Percentiles rank a stretch among this genome's conserved stretches.
These are phyloP conservation scores for Echinops telfairi DNA, from an alignment of 2,113 vertebrate genomes.

Conservation along the genomic window DNA sequence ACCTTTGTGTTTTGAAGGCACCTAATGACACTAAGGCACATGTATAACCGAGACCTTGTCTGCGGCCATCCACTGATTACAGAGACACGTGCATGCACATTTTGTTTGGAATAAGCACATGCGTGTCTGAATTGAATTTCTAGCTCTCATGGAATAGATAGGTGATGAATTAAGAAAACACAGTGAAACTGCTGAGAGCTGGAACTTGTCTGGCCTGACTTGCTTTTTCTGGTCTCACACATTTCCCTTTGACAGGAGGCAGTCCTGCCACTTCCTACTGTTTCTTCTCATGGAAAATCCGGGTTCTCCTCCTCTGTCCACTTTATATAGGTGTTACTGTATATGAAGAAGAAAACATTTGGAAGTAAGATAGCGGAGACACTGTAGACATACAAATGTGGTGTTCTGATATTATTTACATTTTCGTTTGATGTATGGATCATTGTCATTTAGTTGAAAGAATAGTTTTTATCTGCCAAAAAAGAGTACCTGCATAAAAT, in stretches of 20 bases:
- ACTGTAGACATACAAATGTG: slow-evolving; percentile 22
- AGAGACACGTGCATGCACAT: too few species aligned
- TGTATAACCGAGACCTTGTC: too few species aligned
- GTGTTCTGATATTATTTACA: background rate
- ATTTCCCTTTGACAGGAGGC: background rate
- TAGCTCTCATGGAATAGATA: background rate
- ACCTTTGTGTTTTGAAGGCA: too few species aligned
- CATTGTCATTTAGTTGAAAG: slow-evolving; percentile 39
- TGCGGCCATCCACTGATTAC: too few species aligned
- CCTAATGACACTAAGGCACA: too few species aligned
- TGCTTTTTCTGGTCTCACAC: background rate
- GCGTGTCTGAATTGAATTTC: background rate
- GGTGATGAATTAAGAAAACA: slow-evolving; percentile 27
- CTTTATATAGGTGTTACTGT: background rate
- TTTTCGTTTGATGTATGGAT: slow-evolving; percentile 43
- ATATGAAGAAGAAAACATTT: background rate
- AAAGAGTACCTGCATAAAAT: background rate
- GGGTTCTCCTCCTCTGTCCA: background rate
- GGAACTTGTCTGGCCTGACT: background rate
- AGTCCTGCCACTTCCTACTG: background rate
- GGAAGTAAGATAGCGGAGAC: background rate
- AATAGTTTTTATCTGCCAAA: too few species aligned
- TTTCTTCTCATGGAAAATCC: background rate
- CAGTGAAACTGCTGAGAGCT: background rate
- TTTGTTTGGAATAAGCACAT: too few species aligned